Conservation (phyloP, 2,888 invertebrate species). For the Kuschelorhynchus macadamiae region DNA sequence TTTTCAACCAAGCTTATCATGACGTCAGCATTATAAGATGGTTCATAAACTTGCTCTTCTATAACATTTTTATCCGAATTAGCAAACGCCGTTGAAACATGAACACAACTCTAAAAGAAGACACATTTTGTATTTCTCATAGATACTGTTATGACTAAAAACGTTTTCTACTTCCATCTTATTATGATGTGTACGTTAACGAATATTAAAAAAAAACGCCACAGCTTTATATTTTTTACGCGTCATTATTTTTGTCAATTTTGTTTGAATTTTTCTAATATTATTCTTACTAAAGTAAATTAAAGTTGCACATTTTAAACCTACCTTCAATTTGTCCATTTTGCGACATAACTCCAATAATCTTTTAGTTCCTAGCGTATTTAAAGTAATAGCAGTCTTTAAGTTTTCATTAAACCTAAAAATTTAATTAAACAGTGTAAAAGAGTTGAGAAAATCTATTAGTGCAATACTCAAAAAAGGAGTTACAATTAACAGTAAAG, state of each 20-base stretch:
- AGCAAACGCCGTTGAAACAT: constrained; percentile 97
- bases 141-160: not conserved
- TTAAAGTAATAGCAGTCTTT: constrained; percentile 88
- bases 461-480: too few species aligned
- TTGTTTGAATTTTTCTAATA: too few species aligned
- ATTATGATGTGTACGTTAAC: too few species aligned
- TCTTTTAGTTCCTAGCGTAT: constrained; percentile 90
- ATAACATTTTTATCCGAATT: constrained; percentile 89
- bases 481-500: too few species aligned
- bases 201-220: too few species aligned
- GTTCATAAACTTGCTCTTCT: constrained; percentile 87
- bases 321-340: constrained; percentile 82
- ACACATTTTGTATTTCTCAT: not conserved
- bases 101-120: constrained; percentile 78
- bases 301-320: too few species aligned
- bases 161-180: too few species aligned
- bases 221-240: too few species aligned
- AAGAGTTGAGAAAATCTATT: too few species aligned
- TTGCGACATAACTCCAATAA: constrained; percentile 86
- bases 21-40: constrained; percentile 75
- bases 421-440: too few species aligned
- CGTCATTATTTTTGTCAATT: too few species aligned
- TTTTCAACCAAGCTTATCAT: constrained; percentile 75
- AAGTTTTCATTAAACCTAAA: constrained; percentile 88
- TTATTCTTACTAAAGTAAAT: too few species aligned